Evolutionary conservation across 2,888 invertebrate genomes (phyloP).

Genomic region (Xylota sylvarum): DNA sequence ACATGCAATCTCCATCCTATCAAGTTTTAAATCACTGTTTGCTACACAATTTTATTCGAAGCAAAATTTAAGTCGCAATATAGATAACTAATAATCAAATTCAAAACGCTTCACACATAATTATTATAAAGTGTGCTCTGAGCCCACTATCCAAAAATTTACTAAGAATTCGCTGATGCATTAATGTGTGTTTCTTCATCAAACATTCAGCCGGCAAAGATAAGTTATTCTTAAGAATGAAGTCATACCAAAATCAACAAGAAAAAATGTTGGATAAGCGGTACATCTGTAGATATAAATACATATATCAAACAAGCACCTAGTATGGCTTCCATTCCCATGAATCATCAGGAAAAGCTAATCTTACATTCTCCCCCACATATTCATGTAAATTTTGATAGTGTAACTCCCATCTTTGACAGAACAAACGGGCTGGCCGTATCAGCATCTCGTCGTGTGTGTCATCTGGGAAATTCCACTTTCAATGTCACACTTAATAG

Average conservation of each 20-base stretch:
- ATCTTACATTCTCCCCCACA: constrained; percentile 6
- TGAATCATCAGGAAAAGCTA: constrained; percentile 29
- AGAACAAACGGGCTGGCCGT: constrained; percentile 16
- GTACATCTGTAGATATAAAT: neutral
- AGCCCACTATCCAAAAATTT: constrained; percentile 11
- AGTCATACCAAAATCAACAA: constrained; percentile 29
- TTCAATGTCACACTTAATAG: constrained; percentile 11
- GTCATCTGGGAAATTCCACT: constrained; percentile 30
- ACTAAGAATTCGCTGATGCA: constrained; percentile 5
- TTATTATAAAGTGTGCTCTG: neutral
- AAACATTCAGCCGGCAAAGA: constrained; percentile 9
- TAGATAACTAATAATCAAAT: constrained; percentile 6
- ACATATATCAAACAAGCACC: neutral
- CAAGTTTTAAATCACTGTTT: neutral
- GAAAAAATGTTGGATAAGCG: neutral
- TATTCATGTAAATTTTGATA: constrained; percentile 18
- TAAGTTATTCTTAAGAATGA: constrained; percentile 45
- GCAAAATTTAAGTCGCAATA: neutral
- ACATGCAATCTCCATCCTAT: neutral
- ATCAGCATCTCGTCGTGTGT: constrained; percentile 9
- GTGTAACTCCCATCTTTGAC: constrained; percentile 22
- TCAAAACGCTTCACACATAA: neutral
- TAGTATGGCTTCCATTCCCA: constrained; percentile 36
- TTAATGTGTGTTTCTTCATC: constrained; percentile 1
- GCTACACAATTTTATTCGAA: neutral